A percentile compares a stretch with the other conserved stretches of the same genome.
Evolutionary conservation across 2,888 invertebrate genomes (phyloP).

Genomic region (Ganaspis brasiliensis): DNA sequence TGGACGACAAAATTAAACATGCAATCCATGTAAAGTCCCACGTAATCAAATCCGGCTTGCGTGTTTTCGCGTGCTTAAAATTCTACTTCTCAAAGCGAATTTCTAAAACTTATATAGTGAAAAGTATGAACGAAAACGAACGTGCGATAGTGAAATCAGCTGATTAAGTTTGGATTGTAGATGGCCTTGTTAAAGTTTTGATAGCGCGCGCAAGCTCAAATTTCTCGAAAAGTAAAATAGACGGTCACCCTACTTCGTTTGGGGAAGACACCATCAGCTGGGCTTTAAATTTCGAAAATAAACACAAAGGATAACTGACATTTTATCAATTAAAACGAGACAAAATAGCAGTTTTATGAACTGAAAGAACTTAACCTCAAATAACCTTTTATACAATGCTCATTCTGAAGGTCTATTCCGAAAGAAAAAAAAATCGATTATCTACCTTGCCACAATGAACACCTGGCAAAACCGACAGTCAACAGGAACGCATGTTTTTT

Average conservation of each 20-base stretch:
- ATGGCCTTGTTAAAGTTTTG: constrained; percentile 31
- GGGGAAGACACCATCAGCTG: neutral
- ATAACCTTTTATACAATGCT: neutral
- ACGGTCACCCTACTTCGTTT: constrained; percentile 1
- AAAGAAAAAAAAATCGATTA: constrained; percentile 53
- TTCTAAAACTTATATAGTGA: constrained; percentile 13
- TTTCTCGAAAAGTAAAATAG: constrained; percentile 3
- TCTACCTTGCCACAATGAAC: constrained; percentile 39
- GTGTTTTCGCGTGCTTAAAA: constrained; percentile 39
- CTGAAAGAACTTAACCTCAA: constrained; percentile 1
- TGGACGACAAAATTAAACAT: constrained; percentile 39
- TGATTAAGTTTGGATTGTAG: constrained; percentile 27
- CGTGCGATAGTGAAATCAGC: constrained; percentile 38
- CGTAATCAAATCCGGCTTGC: constrained; percentile 38
- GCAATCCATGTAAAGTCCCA: constrained; percentile 9
- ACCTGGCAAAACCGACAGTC: constrained; percentile 38
- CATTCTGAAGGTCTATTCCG: constrained; percentile 9
- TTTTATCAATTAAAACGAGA: neutral
- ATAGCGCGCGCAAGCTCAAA: constrained; percentile 32
- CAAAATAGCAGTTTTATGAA: neutral
- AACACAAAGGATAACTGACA: neutral
- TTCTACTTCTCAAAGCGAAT: constrained; percentile 1
- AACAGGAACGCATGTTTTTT: constrained; percentile 10
- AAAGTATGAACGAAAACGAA: constrained; percentile 9
- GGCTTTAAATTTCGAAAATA: neutral